A percentile compares a stretch with the other conserved stretches of the same genome.
These are phyloP conservation scores for Lepilemur septentrionalis DNA, from an alignment of 2,797 vertebrate species.

Conservation along the genomic window DNA sequence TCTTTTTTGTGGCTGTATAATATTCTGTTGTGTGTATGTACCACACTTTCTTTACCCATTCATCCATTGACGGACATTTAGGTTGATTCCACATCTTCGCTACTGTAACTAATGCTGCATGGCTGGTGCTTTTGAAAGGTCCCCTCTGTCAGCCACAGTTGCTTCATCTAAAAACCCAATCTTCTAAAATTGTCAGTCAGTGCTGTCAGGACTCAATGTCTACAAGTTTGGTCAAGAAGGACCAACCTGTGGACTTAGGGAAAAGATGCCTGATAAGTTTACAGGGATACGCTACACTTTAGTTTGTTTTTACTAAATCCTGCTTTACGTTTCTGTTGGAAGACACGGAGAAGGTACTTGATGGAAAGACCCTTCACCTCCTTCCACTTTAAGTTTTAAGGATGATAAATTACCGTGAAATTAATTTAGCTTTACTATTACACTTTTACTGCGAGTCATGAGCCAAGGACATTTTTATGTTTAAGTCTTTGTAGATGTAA, in stretches of 20 bases:
- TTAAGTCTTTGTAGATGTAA: slow-evolving; percentile 68
- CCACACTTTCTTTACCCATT: not conserved
- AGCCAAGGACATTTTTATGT: slow-evolving; percentile 61
- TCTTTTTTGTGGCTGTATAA: not conserved
- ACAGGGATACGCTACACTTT: not conserved
- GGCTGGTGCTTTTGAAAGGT: not conserved
- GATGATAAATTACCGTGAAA: slow-evolving; percentile 65
- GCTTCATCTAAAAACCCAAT: slow-evolving; percentile 15
- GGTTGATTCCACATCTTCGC: not conserved
- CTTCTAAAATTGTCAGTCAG: slow-evolving; percentile 23
- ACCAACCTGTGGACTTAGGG: slow-evolving; percentile 17
- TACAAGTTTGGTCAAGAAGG: slow-evolving; percentile 52
- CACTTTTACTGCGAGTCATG: slow-evolving; percentile 20
- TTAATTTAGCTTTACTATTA: slow-evolving; percentile 68
- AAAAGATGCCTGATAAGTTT: not conserved
- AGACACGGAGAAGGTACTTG: not conserved
- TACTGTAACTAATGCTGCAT: not conserved
- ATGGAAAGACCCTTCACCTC: slow-evolving; percentile 18
- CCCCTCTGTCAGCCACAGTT: not conserved
- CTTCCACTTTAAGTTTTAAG: slow-evolving; percentile 58
- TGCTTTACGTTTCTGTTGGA: not conserved
- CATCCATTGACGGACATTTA: not conserved
- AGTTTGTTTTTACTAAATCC: slow-evolving; percentile 8
- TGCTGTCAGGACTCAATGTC: slow-evolving; percentile 53
- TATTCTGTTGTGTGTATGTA: not conserved